Conservation (phyloP, 2,888 invertebrate genomes). For the Diaphora mendica region DNA sequence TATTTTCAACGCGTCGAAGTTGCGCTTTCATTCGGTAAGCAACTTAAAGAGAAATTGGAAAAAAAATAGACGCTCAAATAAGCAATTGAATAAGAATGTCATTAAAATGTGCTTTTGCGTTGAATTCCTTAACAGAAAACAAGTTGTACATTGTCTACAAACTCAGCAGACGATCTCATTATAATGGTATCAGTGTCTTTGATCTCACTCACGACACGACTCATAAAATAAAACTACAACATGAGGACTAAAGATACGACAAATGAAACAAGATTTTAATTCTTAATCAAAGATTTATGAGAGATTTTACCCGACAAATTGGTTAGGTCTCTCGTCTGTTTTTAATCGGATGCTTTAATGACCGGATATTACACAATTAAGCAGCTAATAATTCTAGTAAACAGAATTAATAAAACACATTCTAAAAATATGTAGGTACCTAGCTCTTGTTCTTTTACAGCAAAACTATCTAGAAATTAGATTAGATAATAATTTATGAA, state of each 20-base stretch:
- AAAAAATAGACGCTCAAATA: conserved; percentile 1
- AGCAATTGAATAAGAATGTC: conserved; percentile 12
- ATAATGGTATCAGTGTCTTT: conserved; percentile 45
- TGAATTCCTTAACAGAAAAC: conserved; percentile 32
- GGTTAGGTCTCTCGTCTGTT: not conserved
- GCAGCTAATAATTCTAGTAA: not conserved
- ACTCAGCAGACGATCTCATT: conserved; percentile 45
- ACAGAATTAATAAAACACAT: not conserved
- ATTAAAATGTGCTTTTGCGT: conserved; percentile 17
- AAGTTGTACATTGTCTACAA: conserved; percentile 42
- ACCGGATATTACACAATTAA: conserved; percentile 4
- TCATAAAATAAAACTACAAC: conserved; percentile 23
- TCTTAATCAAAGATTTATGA: conserved; percentile 21
- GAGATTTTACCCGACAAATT: conserved; percentile 9
- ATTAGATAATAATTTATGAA: not conserved
- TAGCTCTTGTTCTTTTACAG: no score
- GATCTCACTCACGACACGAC: conserved; percentile 41
- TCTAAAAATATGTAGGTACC: not conserved
- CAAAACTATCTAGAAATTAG: no score
- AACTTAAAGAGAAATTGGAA: not conserved
- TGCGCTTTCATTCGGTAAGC: not conserved
- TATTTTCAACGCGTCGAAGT: not conserved
- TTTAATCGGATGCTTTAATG: conserved; percentile 4
- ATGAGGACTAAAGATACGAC: conserved; percentile 25
- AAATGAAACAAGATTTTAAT: conserved; percentile 25